phyloP scores from a whole-genome alignment of 2,888 invertebrate genomes.

The Caenorhabditis drosophilae region DNA sequence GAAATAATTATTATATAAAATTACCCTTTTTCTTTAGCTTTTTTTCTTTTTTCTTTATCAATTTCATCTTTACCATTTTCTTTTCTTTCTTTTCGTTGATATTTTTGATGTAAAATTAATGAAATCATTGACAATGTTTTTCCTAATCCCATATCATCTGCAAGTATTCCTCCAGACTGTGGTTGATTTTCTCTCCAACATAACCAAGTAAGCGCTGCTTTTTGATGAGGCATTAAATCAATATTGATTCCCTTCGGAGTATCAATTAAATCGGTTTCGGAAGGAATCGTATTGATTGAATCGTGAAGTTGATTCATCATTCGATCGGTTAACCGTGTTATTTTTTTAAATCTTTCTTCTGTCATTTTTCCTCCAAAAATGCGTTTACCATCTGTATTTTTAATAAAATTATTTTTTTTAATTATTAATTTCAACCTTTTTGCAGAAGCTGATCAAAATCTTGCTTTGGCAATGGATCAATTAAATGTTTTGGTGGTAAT shows the following conservation, averaged over 20 bases:
- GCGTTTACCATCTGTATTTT: slow-evolving; percentile 52
- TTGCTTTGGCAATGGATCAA: slow-evolving; percentile 15
- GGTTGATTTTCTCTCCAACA: slow-evolving; percentile 84
- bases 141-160: slow-evolving; percentile 74
- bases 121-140: slow-evolving; percentile 73
- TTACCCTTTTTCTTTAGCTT: slow-evolving; percentile 35
- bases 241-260: slow-evolving; percentile 57
- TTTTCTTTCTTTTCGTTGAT: slow-evolving; percentile 38
- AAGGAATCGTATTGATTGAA: slow-evolving; percentile 42
- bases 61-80: slow-evolving; percentile 31
- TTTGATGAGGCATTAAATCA: slow-evolving; percentile 65
- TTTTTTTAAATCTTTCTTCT: slow-evolving; percentile 43
- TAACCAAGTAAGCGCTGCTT: slow-evolving; percentile 84
- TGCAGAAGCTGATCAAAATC: slow-evolving; percentile 16
- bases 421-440: no score
- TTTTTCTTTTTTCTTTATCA: slow-evolving; percentile 34
- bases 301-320: slow-evolving; percentile 49
- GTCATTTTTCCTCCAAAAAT: slow-evolving; percentile 66
- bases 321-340: slow-evolving; percentile 46
- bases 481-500: slow-evolving; percentile 16
- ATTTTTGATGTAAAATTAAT: slow-evolving; percentile 70
- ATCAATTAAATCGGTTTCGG: slow-evolving; percentile 42
- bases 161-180: slow-evolving; percentile 84
- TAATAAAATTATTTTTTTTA: no score
- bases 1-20: background rate